Evolutionary conservation across 53 echinoderm and acorn worm species (phyloP).

Genomic region (Mesocentrotus franciscanus): DNA sequence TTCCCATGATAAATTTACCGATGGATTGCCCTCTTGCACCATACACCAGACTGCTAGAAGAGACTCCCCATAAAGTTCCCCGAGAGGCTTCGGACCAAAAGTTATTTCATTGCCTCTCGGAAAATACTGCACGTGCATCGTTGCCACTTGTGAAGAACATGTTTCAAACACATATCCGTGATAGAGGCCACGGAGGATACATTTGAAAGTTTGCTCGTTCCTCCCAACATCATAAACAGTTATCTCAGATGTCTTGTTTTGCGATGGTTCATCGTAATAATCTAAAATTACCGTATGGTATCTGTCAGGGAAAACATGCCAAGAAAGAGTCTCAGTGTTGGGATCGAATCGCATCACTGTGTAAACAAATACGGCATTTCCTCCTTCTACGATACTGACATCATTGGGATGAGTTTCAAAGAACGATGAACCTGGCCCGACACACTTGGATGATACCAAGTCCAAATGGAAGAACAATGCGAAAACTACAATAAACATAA

Average conservation of each 20-base stretch:
- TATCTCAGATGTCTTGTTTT: not conserved
- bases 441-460: not conserved
- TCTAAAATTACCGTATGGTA: not conserved
- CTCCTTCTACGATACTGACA: not conserved
- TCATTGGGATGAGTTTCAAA: not conserved
- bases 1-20: constrained; percentile 9
- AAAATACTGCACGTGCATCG: not conserved
- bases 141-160: not conserved
- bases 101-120: not conserved
- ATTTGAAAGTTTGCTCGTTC: not conserved
- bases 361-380: not conserved
- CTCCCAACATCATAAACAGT: not conserved
- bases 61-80: not conserved
- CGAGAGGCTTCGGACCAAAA: not conserved
- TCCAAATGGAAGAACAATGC: not conserved
- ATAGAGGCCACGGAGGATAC: not conserved
- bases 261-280: not conserved
- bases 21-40: not conserved
- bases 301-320: not conserved
- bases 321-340: not conserved
- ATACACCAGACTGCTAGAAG: not conserved
- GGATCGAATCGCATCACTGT: not conserved
- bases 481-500: not conserved
- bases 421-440: not conserved
- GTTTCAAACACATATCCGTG: not conserved